Evolutionary conservation across 23 tunicate genomes (phyloP).

Genomic region (Trididemnum clinides): DNA sequence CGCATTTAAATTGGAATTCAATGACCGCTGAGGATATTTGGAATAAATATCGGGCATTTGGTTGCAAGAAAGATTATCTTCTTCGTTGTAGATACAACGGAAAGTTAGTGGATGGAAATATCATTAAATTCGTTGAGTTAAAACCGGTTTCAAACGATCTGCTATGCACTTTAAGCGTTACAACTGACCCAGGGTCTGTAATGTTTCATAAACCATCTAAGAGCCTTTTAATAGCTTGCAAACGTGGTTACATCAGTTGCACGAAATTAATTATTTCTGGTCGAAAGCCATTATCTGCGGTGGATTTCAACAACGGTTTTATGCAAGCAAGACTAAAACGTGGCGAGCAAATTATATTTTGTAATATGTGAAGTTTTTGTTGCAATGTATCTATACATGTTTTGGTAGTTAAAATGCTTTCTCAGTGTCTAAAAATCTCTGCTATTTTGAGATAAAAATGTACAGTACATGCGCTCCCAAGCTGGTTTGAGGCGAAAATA

Average conservation of each 20-base stretch:
- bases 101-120: constrained; percentile 12
- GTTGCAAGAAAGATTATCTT: constrained; percentile 23
- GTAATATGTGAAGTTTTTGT: background rate
- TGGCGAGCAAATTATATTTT: constrained; percentile 40
- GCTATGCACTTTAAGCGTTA: background rate
- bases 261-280: constrained; percentile 4
- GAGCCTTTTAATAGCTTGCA: constrained; percentile 41
- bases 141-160: background rate
- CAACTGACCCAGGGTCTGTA: constrained; percentile 34
- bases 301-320: constrained; percentile 59
- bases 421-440: no score
- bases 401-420: no score
- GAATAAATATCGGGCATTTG: constrained; percentile 62
- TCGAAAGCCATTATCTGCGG: constrained; percentile 36
- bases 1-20: constrained; percentile 19
- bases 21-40: constrained; percentile 40
- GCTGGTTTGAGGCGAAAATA: no score
- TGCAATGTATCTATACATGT: no score
- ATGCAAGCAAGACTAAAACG: constrained; percentile 38
- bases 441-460: no score
- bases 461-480: no score
- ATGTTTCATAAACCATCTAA: constrained; percentile 31
- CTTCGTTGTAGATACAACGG: constrained; percentile 40
- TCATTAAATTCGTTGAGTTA: constrained; percentile 35
- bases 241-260: constrained; percentile 34